These are phyloP conservation scores for Ormia ochracea DNA, from an alignment of 2,888 invertebrate species.

Conservation along the genomic window DNA sequence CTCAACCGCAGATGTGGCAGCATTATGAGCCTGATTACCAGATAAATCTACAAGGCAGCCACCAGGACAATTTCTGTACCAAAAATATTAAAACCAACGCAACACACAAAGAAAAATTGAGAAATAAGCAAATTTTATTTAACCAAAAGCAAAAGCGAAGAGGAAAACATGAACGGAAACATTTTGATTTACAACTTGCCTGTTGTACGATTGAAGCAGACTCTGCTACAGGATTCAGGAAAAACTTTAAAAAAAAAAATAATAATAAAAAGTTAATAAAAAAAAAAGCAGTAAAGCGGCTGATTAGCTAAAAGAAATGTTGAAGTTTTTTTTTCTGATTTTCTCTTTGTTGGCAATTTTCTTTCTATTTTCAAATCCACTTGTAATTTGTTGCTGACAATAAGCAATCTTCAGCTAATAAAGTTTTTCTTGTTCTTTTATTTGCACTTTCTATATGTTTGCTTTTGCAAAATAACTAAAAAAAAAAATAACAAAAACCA, in stretches of 20 bases:
- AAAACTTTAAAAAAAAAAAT: neutral
- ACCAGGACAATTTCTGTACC: constrained; percentile 31
- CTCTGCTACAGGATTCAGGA: constrained; percentile 27
- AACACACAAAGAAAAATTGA: constrained; percentile 43
- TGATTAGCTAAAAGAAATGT: constrained; percentile 59
- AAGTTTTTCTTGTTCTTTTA: constrained; percentile 23
- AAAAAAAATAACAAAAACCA: no score
- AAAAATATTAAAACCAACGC: neutral
- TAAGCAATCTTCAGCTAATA: constrained; percentile 36
- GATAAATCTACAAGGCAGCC: constrained; percentile 36
- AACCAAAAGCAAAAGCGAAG: constrained; percentile 1
- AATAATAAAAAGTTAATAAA: constrained; percentile 5
- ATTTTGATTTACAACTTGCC: constrained; percentile 62
- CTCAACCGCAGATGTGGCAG: constrained; percentile 2
- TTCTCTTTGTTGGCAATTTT: constrained; percentile 3
- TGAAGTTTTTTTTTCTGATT: no score
- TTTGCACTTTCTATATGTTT: constrained; percentile 1
- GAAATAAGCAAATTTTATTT: constrained; percentile 58
- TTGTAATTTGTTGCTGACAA: constrained; percentile 56
- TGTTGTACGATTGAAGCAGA: constrained; percentile 49
- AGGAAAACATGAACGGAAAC: constrained; percentile 43
- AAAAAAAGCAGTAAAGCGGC: constrained; percentile 31
- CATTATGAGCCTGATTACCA: neutral
- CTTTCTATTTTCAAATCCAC: constrained; percentile 27
- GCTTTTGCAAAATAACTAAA: neutral